These are phyloP conservation scores for Galaxias olidus DNA, from an alignment of 2,797 vertebrate species.

Conservation along the genomic window DNA sequence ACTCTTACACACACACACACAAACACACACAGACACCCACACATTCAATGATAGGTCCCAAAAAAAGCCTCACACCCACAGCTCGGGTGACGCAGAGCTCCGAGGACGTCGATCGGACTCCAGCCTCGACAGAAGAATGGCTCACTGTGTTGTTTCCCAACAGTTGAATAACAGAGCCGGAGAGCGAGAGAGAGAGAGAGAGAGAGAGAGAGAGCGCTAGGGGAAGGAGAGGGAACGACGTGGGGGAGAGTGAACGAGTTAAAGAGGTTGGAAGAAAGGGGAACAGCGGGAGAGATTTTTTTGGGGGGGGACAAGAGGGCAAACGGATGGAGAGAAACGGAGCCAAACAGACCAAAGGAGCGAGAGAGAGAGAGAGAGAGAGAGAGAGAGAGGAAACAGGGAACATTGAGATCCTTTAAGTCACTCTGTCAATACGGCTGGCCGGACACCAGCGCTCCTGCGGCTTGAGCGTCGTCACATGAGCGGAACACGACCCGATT, in stretches of 20 bases:
- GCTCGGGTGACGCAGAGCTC: neutral
- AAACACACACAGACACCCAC: neutral
- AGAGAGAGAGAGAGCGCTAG: neutral
- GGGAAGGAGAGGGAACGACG: neutral
- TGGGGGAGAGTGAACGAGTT: conserved; percentile 3
- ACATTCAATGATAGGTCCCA: conserved; percentile 5
- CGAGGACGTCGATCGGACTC: too few relatives aligned
- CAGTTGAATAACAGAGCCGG: conserved; percentile 16
- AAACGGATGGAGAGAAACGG: neutral
- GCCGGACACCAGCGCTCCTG: conserved; percentile 35
- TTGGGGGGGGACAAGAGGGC: neutral
- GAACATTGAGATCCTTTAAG: conserved; percentile 35
- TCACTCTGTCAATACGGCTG: conserved; percentile 40
- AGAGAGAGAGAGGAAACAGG: conserved; percentile 2
- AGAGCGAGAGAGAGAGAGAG: conserved; percentile 1
- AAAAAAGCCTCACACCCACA: neutral
- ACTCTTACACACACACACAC: neutral
- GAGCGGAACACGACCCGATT: conserved; percentile 14
- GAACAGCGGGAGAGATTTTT: neutral
- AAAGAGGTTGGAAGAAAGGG: conserved; percentile 1
- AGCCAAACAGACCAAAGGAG: neutral
- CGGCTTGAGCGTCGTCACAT: conserved; percentile 38
- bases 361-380: conserved; percentile 2
- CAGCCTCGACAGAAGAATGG: conserved; percentile 34
- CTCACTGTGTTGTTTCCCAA: conserved; percentile 27